These are phyloP conservation scores for Acanthococcus lagerstroemiae DNA, from an alignment of 2,888 invertebrate genomes.

Conservation along the genomic window DNA sequence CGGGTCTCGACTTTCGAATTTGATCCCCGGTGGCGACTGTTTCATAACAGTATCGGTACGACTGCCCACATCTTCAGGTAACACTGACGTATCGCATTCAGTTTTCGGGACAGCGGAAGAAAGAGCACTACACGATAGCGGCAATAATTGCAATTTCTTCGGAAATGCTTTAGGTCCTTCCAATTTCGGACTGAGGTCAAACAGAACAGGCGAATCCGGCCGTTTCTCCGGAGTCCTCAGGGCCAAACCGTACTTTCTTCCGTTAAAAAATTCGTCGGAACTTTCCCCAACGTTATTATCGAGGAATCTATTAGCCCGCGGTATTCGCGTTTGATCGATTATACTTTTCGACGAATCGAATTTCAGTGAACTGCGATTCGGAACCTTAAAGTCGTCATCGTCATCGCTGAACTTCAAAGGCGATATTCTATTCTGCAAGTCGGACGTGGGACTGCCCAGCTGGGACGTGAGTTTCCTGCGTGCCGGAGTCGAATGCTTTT, in stretches of 20 bases:
- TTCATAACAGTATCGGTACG: too few relatives aligned
- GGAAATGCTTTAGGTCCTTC: neutral
- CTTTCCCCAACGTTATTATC: too few relatives aligned
- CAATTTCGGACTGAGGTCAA: constrained; percentile 6
- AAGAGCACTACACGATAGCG: too few relatives aligned
- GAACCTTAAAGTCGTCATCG: neutral
- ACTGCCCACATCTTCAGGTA: too few relatives aligned
- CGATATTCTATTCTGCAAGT: neutral
- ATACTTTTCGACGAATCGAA: neutral
- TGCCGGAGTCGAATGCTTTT: constrained; percentile 2
- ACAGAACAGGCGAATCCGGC: constrained; percentile 1
- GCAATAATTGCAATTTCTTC: neutral
- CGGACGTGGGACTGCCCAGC: neutral
- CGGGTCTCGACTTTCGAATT: too few relatives aligned
- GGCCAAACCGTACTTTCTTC: too few relatives aligned
- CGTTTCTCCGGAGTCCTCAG: constrained; percentile 1
- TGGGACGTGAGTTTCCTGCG: neutral
- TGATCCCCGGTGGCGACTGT: too few relatives aligned
- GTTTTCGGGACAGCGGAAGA: too few relatives aligned
- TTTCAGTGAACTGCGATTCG: neutral
- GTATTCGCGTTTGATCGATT: too few relatives aligned
- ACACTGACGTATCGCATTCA: too few relatives aligned
- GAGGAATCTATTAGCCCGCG: too few relatives aligned
- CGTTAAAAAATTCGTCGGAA: too few relatives aligned
- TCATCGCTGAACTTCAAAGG: constrained; percentile 1